phyloP scores from a whole-genome alignment of 2,113 vertebrate species.

The Saguinus midas region DNA sequence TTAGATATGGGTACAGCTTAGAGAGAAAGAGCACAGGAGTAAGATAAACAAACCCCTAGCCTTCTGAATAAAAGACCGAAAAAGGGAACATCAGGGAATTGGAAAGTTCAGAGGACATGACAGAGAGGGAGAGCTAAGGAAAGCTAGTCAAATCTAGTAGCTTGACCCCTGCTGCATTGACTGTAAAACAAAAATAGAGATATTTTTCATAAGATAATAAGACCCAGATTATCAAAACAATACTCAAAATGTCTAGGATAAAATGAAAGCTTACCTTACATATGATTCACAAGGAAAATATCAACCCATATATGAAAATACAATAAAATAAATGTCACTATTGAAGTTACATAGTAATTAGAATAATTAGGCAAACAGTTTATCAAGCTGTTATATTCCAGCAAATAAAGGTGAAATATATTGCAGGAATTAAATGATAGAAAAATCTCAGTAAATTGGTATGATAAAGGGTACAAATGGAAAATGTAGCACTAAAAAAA shows the following conservation, averaged over 20 bases:
- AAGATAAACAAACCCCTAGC: not conserved
- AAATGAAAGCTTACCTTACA: not conserved
- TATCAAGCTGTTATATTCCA: not conserved
- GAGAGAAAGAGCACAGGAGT: not conserved
- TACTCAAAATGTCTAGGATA: not conserved
- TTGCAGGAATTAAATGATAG: not conserved
- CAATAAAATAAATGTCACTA: not conserved
- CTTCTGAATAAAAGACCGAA: not conserved
- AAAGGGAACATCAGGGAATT: rapidly evolving
- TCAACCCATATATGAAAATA: not conserved
- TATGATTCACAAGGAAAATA: not conserved
- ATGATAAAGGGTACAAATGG: not conserved
- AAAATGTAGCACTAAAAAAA: not conserved
- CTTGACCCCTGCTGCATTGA: not conserved
- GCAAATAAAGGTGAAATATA: not conserved
- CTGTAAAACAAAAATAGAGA: not conserved
- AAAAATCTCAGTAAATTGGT: not conserved
- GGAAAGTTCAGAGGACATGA: not conserved
- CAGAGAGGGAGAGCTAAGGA: not conserved
- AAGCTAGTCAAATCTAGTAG: not conserved
- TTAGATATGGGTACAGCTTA: not conserved
- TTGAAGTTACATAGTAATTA: not conserved
- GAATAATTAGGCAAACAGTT: not conserved
- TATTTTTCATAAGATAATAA: not conserved
- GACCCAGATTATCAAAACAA: not conserved